phyloP scores from a whole-genome alignment of 2,113 vertebrate species.

The cat (Felis catus) region DNA sequence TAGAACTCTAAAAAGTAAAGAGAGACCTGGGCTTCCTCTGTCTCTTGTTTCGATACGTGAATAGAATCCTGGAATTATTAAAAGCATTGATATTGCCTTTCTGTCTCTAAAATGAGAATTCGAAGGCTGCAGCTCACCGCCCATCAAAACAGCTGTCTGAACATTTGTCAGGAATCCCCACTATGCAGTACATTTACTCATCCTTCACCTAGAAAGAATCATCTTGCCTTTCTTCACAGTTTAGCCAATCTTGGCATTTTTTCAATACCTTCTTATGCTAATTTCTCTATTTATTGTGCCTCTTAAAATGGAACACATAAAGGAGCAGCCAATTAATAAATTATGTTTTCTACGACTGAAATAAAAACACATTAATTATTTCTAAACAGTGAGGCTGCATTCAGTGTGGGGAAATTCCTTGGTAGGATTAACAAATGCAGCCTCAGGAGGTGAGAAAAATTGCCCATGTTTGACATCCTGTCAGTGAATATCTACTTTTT shows the following conservation, averaged over 20 bases:
- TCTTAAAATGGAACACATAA: slow-evolving; percentile 58
- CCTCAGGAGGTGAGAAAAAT: not conserved
- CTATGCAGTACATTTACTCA: not conserved
- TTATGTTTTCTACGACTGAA: slow-evolving; percentile 54
- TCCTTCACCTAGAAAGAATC: slow-evolving; percentile 35
- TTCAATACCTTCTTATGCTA: slow-evolving; percentile 46
- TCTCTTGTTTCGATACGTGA: not conserved
- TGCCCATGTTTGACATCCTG: not conserved
- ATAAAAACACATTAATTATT: slow-evolving; percentile 61
- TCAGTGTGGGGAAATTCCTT: not conserved
- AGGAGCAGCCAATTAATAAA: slow-evolving; percentile 68
- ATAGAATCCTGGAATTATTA: slow-evolving; percentile 17
- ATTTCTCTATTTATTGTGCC: slow-evolving; percentile 58
- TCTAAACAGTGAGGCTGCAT: slow-evolving; percentile 8
- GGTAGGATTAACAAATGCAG: not conserved
- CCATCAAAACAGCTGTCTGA: slow-evolving; percentile 13
- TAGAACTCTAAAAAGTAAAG: not conserved
- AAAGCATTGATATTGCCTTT: slow-evolving; percentile 21
- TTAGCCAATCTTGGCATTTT: slow-evolving; percentile 42
- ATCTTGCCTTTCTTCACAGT: slow-evolving; percentile 32
- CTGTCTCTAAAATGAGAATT: slow-evolving; percentile 1
- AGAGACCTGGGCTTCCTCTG: not conserved
- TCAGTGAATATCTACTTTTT: not conserved
- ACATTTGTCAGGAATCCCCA: slow-evolving; percentile 12
- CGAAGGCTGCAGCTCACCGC: not conserved